Base-by-base conservation (phyloP, 2,113 vertebrate species). In the Scomber scombrus region DNA sequence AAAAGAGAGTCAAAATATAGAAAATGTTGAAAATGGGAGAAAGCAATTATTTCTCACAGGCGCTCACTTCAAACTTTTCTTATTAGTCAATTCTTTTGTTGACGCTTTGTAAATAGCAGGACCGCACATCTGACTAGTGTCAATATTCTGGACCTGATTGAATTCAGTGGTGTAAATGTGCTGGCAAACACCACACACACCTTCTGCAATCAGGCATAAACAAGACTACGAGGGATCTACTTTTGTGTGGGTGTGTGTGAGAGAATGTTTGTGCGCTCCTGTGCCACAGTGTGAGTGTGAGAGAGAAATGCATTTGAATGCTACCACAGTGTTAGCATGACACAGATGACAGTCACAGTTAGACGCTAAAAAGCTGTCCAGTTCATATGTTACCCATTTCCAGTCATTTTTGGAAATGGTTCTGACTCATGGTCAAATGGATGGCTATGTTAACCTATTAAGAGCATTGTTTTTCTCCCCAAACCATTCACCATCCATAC, bases 1-100 rank as follows among this genome's bases (percentile, higher is more conserved):
- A 34, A 49, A 19, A 70, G 34, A 46, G 19, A 82, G 65, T 82
- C 18, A 21, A 67, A 76, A 49, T 40, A 46, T 34, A 47, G 64
- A 77, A 54, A 34, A 49, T 3, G 12, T 4, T 12, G 12, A 67
- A 71, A 65, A 77, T 18, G 49, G 45, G 5, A 19, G 21, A 69
- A 80, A 60, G 55, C 51, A 67, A 71, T 89, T 65, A 80, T 88
- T 81, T 79, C 43, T 80, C 49, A 18, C 43, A 46, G 56, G 9
- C 49, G 12, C 11, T 49, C 34, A 45, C 46, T 66, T 87, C 62
- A 77, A 61, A 79, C 19, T 31, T 85, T 64, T 81, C 54, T 61
- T 75, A 79, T 85, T 50, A 58, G 72, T 84, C 77, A 64, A 31
- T 80, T 84, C 64, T 68, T 82, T 79, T 85, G 71, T 79, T 85